These are phyloP conservation scores for Agapornis canus DNA, from an alignment of 2,797 vertebrate species.

Conservation along the genomic window DNA sequence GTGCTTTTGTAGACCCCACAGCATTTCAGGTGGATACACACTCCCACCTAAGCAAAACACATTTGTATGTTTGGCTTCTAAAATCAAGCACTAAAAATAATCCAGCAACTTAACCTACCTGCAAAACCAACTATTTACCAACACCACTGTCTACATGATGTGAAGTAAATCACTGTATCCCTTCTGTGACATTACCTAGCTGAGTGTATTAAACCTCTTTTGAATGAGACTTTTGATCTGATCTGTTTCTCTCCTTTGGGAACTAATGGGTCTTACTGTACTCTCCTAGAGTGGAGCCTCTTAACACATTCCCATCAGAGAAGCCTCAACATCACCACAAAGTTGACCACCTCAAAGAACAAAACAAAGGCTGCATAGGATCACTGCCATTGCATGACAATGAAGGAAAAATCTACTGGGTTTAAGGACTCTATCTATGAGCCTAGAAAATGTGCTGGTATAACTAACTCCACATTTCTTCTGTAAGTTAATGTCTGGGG, in stretches of 20 bases:
- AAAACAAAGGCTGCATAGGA: neutral
- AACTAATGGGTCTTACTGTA: neutral
- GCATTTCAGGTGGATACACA: constrained; percentile 36
- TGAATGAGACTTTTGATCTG: neutral
- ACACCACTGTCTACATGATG: neutral
- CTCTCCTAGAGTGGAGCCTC: neutral
- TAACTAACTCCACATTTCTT: neutral
- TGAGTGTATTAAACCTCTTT: constrained; percentile 7
- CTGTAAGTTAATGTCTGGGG: neutral
- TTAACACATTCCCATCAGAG: neutral
- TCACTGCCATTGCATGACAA: neutral
- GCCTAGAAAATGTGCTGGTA: neutral
- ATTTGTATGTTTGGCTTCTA: constrained; percentile 21
- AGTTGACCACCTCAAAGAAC: neutral
- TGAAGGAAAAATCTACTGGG: neutral
- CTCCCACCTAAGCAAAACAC: constrained; percentile 28
- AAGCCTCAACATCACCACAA: neutral
- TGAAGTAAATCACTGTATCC: neutral
- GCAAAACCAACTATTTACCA: constrained; percentile 20
- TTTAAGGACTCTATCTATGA: neutral
- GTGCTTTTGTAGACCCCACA: neutral
- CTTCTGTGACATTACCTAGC: neutral
- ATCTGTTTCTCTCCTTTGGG: neutral
- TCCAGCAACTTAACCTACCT: neutral
- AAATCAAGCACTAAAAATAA: constrained; percentile 29